Conservation (phyloP, 2,113 vertebrate species). For the Pelusios castaneus region DNA sequence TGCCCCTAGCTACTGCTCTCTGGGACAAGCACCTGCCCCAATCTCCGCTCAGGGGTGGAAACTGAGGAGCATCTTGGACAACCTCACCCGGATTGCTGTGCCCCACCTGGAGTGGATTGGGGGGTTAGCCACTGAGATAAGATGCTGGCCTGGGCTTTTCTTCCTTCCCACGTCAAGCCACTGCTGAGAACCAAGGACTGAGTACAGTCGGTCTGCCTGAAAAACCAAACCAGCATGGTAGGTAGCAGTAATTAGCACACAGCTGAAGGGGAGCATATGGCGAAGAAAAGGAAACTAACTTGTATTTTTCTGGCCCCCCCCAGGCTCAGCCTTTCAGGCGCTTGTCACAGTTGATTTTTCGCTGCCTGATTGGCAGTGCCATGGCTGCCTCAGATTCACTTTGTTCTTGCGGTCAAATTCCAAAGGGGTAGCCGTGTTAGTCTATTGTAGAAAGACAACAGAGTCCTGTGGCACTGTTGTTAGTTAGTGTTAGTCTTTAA, state of each 20-base stretch:
- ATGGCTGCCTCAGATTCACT: neutral
- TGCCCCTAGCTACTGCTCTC: neutral
- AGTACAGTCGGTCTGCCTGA: constrained; percentile 45
- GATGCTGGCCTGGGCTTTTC: neutral
- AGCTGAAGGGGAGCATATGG: constrained; percentile 82
- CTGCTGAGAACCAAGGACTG: fast-evolving
- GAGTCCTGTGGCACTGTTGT: no score
- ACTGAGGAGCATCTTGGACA: neutral
- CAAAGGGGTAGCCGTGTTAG: no score
- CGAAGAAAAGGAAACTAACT: constrained; percentile 72
- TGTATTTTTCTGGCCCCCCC: constrained; percentile 68
- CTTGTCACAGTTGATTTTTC: constrained; percentile 81
- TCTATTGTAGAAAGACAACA: no score
- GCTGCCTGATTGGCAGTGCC: constrained; percentile 76
- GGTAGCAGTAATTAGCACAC: constrained; percentile 70
- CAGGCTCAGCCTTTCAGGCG: constrained; percentile 75
- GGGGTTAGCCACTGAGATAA: neutral
- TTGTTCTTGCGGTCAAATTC: neutral
- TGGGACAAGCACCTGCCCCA: neutral
- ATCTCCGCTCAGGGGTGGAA: neutral
- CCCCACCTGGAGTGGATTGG: neutral
- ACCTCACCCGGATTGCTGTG: neutral
- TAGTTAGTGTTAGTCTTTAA: no score
- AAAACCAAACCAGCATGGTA: constrained; percentile 61
- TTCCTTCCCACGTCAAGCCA: neutral